Base-by-base conservation (phyloP, 2,113 vertebrate species). In the Psittacula cyanocephala region DNA sequence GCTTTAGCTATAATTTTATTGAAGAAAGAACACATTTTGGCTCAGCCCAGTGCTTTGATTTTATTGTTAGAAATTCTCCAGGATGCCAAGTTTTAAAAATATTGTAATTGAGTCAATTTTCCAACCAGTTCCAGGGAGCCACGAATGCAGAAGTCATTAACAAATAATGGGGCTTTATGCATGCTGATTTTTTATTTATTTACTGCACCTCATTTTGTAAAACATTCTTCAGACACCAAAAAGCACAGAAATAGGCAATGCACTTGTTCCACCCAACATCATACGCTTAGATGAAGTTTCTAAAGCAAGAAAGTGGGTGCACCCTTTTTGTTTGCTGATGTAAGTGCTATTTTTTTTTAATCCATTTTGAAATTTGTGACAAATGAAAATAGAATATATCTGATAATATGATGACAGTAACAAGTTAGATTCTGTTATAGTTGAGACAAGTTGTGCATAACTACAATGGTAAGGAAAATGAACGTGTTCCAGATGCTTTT, bases 81-180 rank as follows among this genome's bases (percentile, higher is more conserved):
- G 80, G 85, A 27, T 92, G 96, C 82, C 96, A 97, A 97, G 77
- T 96, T 98, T 96, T 90, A 91, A 95, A 96, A 76, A 81, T 94
- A 76, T 80, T 91, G 22, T 83, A 96, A 97, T 78, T 28, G 74
- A 96, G 86, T 96, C 63, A 89, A 55, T 97, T 96, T 95, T 96
- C 91, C 62, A 95, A 77, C 60, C 71, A 89, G 83, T 93, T 87
- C 91, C 95, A 95, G 89, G 87, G 81, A 93, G 69, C 12, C 89
- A 87, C 93, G 85, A 96, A 94, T 1, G 2, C 78, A 89, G 88
- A 91, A 96, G 83, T 87, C 92, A 88, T 96, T 96, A 93, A 95
- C 81, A 94, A 96, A 93, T 86, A 95, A 96, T 75, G 60, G 86
- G 39, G 7, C 83, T 57, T 69, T 60, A n/a, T 60, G 35, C 50